Conservation (phyloP, 2,888 invertebrate species). For the Nephrotoma guestfalica region DNA sequence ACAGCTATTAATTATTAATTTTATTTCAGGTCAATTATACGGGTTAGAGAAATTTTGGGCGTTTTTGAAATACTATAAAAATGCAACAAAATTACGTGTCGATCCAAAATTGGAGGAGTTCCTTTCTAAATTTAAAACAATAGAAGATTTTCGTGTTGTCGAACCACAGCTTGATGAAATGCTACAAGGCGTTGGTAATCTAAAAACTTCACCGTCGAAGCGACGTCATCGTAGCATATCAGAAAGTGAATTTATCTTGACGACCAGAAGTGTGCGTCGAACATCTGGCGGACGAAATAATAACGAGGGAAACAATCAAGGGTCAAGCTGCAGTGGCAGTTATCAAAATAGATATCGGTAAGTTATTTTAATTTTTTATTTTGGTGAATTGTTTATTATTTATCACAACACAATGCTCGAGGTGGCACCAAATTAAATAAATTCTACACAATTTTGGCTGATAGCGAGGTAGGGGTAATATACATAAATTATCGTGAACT, state of each 20-base stretch:
- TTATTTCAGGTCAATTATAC: conserved; percentile 74
- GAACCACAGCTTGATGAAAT: conserved; percentile 48
- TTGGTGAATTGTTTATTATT: too few species aligned
- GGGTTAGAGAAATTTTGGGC: conserved; percentile 99
- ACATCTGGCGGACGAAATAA: not conserved
- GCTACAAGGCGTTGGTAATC: conserved; percentile 36
- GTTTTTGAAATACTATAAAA: conserved; percentile 91
- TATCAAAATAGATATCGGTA: conserved; percentile 3
- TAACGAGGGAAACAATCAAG: not conserved
- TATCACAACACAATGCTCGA: too few species aligned
- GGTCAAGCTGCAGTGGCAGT: not conserved
- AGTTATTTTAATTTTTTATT: not conserved
- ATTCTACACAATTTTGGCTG: too few species aligned
- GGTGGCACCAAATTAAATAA: too few species aligned
- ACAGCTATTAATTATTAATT: conserved; percentile 5
- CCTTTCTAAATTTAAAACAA: conserved; percentile 65
- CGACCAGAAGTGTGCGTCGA: conserved; percentile 17
- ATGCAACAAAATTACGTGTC: conserved; percentile 57
- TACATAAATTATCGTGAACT: too few species aligned
- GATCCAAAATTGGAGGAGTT: conserved; percentile 56
- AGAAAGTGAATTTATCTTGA: conserved; percentile 40
- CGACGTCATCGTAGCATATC: conserved; percentile 51
- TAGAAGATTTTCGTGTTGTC: conserved; percentile 75
- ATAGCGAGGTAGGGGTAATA: too few species aligned
- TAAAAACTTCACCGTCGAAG: conserved; percentile 35